Conservation (phyloP, 53 echinoderm and acorn worm species). For the Patiria pectinifera region DNA sequence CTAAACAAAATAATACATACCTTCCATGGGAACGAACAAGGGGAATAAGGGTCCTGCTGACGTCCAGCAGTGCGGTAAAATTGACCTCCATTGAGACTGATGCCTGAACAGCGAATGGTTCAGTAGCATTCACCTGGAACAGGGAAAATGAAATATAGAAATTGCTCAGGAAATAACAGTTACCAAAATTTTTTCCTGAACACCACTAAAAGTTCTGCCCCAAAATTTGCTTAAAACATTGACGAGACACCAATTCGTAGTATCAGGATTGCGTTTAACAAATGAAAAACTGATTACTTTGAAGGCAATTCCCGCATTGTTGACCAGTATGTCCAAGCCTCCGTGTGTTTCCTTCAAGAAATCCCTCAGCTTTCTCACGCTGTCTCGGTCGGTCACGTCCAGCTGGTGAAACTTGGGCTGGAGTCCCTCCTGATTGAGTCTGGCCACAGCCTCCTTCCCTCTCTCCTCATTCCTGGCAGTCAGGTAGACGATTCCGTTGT, state of each 20-base stretch:
- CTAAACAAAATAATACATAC: slow-evolving; percentile 31
- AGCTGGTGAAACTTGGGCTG: slow-evolving; percentile 85
- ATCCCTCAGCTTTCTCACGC: slow-evolving; percentile 75
- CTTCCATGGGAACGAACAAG: slow-evolving; percentile 75
- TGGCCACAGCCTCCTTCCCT: slow-evolving; percentile 81
- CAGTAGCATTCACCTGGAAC: slow-evolving; percentile 27
- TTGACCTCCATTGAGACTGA: slow-evolving; percentile 74
- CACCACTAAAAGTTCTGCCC: too few relatives aligned
- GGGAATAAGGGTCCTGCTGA: slow-evolving; percentile 57
- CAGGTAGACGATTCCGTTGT: slow-evolving; percentile 80
- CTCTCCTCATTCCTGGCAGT: slow-evolving; percentile 86
- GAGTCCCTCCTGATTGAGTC: slow-evolving; percentile 85
- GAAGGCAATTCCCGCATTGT: slow-evolving; percentile 88
- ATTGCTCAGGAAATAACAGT: too few relatives aligned
- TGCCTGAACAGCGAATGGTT: slow-evolving; percentile 54
- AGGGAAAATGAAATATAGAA: too few relatives aligned
- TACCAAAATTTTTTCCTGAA: too few relatives aligned
- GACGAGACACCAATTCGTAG: too few relatives aligned
- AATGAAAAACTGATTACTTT: slow-evolving; percentile 52
- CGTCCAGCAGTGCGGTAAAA: slow-evolving; percentile 55
- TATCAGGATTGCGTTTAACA: too few relatives aligned
- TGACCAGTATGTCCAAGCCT: slow-evolving; percentile 86
- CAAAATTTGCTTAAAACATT: too few relatives aligned
- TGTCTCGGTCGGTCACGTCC: slow-evolving; percentile 72
- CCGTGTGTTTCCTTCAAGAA: slow-evolving; percentile 77